Evolutionary conservation across 2,113 vertebrate genomes (phyloP), one percentile per base, ranked within the genome.

Genomic region (Bubo blakistoni): DNA sequence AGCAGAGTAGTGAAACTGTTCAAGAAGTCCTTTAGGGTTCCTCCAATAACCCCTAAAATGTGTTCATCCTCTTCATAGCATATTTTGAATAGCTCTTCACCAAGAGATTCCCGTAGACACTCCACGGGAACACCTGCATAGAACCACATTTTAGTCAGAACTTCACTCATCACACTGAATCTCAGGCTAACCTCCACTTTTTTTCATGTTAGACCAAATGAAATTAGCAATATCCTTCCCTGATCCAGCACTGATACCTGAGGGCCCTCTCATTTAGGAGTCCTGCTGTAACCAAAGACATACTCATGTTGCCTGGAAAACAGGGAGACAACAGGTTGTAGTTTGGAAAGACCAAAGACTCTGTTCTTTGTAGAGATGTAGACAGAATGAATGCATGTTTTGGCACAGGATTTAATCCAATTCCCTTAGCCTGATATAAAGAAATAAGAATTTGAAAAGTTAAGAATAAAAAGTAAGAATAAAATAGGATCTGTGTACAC

Each of bases 1-100:
- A 99, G 97, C 85, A 99, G 98, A 80, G 99, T 99, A 79, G 99
- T 99, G 97, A 99, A 99, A 96, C 99, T 99, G 96, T 99, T 99
- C 92, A 99, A 98, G 96, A 99, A 99, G 97, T 99, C 99, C 34
- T 99, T 99, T 36, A 99, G 99, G 6, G 99, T 99, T 82, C 99
- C 99, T 90, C 99, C 99, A 76, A 99, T 99, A 95, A 99, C 99
- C 22, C 98, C 98, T 57, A 99, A 97, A 97, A 99, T 98, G 91
- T 99, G 99, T 83, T 99, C 98, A 70, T 99, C 99, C 97, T 99
- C 99, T 97, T 99, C 99, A 30, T 99, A 99, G 94, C 99, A 99
- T 96, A 99, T 98, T 97, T 98, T 98, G 95, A 99, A 99, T 51
- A 99, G 98, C 88, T 99, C 99, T 96, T 99, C 98, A 58, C 99